Evolutionary conservation across 2,797 vertebrate species (phyloP).

Genomic region (Acanthis flammea): DNA sequence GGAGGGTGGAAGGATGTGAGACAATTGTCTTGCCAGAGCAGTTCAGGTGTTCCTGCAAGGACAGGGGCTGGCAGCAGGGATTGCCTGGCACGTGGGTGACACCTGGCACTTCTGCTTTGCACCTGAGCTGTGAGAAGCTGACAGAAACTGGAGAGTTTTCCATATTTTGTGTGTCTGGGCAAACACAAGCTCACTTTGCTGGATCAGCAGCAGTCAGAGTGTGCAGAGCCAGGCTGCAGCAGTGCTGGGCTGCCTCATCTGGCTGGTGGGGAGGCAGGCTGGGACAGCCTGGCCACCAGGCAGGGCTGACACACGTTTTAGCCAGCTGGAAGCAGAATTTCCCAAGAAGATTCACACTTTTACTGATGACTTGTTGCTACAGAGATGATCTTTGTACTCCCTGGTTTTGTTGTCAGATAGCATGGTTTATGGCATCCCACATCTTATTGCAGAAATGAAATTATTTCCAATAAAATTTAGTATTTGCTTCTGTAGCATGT

Average conservation of each 20-base stretch:
- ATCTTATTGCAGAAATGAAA: background rate
- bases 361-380: background rate
- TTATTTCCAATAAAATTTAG: background rate
- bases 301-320: background rate
- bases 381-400: background rate
- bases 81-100: fast-evolving
- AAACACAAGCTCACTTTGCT: background rate
- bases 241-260: background rate
- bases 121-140: background rate
- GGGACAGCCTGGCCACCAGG: background rate
- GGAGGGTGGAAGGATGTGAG: background rate
- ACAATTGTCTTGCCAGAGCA: background rate
- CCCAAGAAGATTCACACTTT: background rate
- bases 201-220: background rate
- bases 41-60: background rate
- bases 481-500: background rate
- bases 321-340: background rate
- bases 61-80: background rate
- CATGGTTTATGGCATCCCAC: background rate
- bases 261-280: background rate
- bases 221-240: background rate
- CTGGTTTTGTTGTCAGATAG: background rate
- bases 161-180: background rate
- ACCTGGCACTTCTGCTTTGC: background rate
- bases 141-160: background rate